Evolutionary conservation across 1,140 invertebrate genomes (phyloP), one percentile per base, ranked within the genome.

Genomic region (Zaprionus gabonicus): DNA sequence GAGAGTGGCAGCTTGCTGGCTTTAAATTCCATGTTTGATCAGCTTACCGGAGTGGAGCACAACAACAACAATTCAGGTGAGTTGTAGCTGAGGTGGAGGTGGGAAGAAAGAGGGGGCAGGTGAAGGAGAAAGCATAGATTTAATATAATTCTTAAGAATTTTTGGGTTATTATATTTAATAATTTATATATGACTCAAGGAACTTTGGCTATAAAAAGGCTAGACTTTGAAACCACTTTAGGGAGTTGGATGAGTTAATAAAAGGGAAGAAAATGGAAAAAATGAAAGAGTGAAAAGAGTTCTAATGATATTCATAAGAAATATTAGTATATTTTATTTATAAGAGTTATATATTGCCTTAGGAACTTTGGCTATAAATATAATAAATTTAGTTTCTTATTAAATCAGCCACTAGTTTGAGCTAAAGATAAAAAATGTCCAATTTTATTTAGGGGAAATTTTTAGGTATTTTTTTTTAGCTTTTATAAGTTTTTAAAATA

Each of bases 11-110:
- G 97, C 80, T 93, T 97, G n/a, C 96, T 96, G 17, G 97, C 97
- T 0, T 93, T 98, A 0, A 97, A 96, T 2, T 97, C 97, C n/a
- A 97, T 97, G 97, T 97, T 97, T 79, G 97, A 97, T 93, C 97
- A 95, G 83, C 93, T 94, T 7, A 85, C 70, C 62, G 63, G 64
- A 5, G 17, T 70, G 38, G 84, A 90, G 36, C 17, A 74, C 15
- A 91, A 86, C 63, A 86, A 85, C 41, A 90, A 88, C 25, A 88
- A 76, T n/a, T 72, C 77, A 4, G 84, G 84, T 86, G 49, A 58
- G 75, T 69, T 27, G 13, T 0, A 25, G 23, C n/a, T 25, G 25
- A 20, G 15, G 5, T 20, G 20, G 2, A 31, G 53, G 23, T 23
- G 25, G 27, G 0, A 15, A 2, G 25, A 0, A 5, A 53, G 4